These are phyloP conservation scores for Caenorhabditis sp. DNA, from an alignment of 2,888 invertebrate species.

Conservation along the genomic window DNA sequence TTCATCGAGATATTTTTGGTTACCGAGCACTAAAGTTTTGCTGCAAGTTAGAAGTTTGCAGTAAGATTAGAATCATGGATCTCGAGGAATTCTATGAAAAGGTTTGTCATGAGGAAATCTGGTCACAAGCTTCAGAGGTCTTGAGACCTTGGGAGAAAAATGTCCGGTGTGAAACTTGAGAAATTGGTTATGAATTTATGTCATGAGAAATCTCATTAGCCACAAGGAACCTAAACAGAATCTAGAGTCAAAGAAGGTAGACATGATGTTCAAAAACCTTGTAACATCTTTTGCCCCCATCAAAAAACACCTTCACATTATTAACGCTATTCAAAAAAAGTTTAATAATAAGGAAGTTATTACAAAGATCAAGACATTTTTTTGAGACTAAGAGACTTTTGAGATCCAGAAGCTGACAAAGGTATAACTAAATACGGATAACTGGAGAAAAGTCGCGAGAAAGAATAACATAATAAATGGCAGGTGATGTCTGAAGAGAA, in stretches of 20 bases:
- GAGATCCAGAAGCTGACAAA: neutral
- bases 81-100: no score
- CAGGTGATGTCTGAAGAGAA: conserved; percentile 31
- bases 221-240: neutral
- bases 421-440: neutral
- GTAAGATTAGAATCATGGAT: no score
- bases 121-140: no score
- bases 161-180: no score
- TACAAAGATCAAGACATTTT: neutral
- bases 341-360: conserved; percentile 5
- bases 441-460: neutral
- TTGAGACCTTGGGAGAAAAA: no score
- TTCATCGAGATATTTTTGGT: neutral
- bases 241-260: neutral
- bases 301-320: neutral
- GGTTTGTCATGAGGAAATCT: no score
- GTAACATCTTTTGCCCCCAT: neutral
- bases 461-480: conserved; percentile 17
- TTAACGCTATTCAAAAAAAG: neutral
- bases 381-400: neutral
- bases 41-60: no score
- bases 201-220: neutral
- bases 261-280: conserved; percentile 17
- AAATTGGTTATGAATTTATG: neutral
- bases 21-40: no score